These are phyloP conservation scores for Ptychadena robeensis DNA, from an alignment of 2,797 vertebrate genomes.

Conservation along the genomic window DNA sequence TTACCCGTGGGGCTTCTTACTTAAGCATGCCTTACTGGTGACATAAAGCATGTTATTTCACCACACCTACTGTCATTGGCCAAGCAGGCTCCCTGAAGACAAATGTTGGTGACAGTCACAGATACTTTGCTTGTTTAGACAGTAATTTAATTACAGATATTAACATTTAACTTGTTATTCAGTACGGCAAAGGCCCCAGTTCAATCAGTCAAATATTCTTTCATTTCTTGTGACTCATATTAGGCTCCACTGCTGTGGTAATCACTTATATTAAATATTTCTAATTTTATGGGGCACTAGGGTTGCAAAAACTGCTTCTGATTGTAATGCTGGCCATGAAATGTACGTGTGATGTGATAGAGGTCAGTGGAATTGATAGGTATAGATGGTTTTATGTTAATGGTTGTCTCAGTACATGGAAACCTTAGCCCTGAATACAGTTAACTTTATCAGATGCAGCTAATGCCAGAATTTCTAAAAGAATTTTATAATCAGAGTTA, in stretches of 20 bases:
- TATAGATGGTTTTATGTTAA: not conserved
- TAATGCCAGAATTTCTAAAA: too few relatives aligned
- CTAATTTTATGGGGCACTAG: not conserved
- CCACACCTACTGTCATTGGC: slow-evolving; percentile 5
- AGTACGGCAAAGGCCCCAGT: not conserved
- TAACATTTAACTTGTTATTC: not conserved
- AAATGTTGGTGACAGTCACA: not conserved
- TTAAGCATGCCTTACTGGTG: slow-evolving; percentile 18
- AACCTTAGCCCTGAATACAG: not conserved
- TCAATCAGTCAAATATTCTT: not conserved
- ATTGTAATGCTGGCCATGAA: not conserved
- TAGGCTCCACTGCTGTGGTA: not conserved
- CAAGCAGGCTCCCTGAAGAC: too few relatives aligned
- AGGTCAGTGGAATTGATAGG: not conserved
- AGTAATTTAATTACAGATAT: not conserved
- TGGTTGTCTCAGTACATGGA: too few relatives aligned
- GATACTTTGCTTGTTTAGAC: not conserved
- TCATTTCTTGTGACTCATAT: not conserved
- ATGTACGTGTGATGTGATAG: not conserved
- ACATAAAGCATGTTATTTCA: slow-evolving; percentile 12
- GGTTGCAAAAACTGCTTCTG: not conserved
- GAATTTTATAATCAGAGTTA: too few relatives aligned
- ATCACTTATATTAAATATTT: not conserved
- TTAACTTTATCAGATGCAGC: not conserved
- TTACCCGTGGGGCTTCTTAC: slow-evolving; percentile 14